Base-by-base conservation (phyloP, 2,113 vertebrate species). In the Natator depressus region DNA sequence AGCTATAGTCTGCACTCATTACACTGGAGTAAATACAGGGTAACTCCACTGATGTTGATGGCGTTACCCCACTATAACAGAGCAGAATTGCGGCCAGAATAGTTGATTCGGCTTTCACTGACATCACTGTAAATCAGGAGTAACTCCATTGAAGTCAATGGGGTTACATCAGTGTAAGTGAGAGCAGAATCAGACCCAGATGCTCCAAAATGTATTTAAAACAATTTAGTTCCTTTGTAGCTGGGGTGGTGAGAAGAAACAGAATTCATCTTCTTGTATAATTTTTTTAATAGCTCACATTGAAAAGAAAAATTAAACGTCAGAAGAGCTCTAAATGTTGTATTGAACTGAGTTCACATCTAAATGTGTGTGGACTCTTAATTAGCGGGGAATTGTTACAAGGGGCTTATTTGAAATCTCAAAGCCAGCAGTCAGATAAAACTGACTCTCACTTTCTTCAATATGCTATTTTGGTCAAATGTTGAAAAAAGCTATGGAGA, bases 351-450 rank as follows among this genome's bases (percentile, higher is more conserved):
- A 90, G 17, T 91, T 89, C 88, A 55, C 54, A 55, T 75, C 90
- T 84, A 94, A 95, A 96, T 93, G 76, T 83, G 87, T 79, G 82
- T 20, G 88, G 90, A 89, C 49, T 94, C 20, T 22, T 95, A 97
- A 94, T 97, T 95, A 96, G 90, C 31, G 92, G 82, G 92, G 76
- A 49, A 72, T 76, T 84, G n/a, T 84, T 69, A 55, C 49, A 84
- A 65, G 50, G 72, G 86, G 10, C 13, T 97, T 90, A 89, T 93
- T 94, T 95, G 96, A 95, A 97, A 96, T 91, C 83, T 91, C 59
- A 91, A 86, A 95, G 90, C 83, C 89, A 92, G 10, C 84, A 91
- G 76, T 90, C 89, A 86, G 92, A 84, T 84, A 88, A 84, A 69
- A 55, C 17, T 29, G 65, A 83, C 84, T 93, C 89, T 91, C 76